Conservation (phyloP, 2,888 invertebrate species). For the Caenorhabditis japonica region DNA sequence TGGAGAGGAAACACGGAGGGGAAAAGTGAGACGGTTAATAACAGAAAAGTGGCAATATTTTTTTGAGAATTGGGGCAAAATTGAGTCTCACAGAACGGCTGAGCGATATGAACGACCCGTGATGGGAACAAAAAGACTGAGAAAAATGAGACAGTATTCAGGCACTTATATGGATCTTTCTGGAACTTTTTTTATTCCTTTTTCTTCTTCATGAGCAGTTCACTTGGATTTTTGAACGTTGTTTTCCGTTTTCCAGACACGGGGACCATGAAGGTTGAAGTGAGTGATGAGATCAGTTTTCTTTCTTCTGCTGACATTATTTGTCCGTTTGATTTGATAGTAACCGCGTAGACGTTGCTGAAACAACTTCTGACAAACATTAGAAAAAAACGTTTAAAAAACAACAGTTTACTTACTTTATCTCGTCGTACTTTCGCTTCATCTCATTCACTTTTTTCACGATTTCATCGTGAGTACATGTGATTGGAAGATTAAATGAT, state of each 20-base stretch:
- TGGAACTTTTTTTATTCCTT: not conserved
- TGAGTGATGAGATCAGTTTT: constrained; percentile 35
- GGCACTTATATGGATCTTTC: constrained; percentile 5
- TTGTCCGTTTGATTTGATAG: constrained; percentile 25
- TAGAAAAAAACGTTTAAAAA: too few relatives aligned
- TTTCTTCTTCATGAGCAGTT: constrained; percentile 5
- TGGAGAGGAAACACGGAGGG: too few relatives aligned
- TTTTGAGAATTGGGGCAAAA: too few relatives aligned
- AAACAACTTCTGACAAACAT: constrained; percentile 12
- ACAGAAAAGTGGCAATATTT: too few relatives aligned
- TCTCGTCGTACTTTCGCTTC: constrained; percentile 15
- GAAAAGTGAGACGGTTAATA: too few relatives aligned
- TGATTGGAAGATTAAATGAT: constrained; percentile 5
- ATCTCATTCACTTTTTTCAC: constrained; percentile 11
- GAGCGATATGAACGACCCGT: too few relatives aligned
- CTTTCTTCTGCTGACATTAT: constrained; percentile 35
- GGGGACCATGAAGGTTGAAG: constrained; percentile 16
- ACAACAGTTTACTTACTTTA: constrained; percentile 15
- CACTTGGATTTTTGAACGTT: constrained; percentile 31
- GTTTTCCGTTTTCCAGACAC: constrained; percentile 27
- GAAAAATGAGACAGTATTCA: not conserved
- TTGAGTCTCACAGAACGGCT: too few relatives aligned
- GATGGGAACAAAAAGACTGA: not conserved
- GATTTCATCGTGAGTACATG: constrained; percentile 15
- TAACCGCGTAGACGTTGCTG: constrained; percentile 26